These are phyloP conservation scores for Plectus sambesii DNA, from an alignment of 1,140 invertebrate genomes.

Conservation along the genomic window DNA sequence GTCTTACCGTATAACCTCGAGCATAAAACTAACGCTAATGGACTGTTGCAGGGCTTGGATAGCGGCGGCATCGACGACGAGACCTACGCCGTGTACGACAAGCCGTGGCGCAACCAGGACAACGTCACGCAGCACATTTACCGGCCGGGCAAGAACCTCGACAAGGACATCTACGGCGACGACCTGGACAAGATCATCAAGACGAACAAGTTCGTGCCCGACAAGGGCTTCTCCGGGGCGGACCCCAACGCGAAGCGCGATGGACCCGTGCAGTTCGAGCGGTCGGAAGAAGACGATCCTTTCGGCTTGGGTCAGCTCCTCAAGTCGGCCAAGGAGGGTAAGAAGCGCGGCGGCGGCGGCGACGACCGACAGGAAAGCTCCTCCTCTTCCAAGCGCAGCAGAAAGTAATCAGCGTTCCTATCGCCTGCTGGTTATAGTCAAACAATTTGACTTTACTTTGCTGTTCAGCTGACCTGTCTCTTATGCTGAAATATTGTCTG, in stretches of 20 bases:
- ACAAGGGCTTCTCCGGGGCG: conserved; percentile 86
- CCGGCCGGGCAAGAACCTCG: conserved; percentile 65
- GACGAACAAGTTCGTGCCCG: conserved; percentile 83
- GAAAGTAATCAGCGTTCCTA: too few relatives aligned
- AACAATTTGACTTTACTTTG: too few relatives aligned
- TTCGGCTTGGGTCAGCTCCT: conserved; percentile 96
- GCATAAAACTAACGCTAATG: conserved; percentile 16
- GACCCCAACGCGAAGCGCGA: conserved; percentile 61
- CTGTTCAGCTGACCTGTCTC: too few relatives aligned
- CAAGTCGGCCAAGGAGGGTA: conserved; percentile 75
- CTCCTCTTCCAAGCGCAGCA: too few relatives aligned
- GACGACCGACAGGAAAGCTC: too few relatives aligned
- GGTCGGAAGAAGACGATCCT: conserved; percentile 71
- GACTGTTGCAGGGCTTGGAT: conserved; percentile 82
- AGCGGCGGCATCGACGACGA: conserved; percentile 95
- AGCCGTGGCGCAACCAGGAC: conserved; percentile 59
- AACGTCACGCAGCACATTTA: conserved; percentile 78
- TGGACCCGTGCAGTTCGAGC: conserved; percentile 91
- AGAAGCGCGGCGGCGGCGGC: conserved; percentile 40
- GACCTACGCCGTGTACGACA: conserved; percentile 93
- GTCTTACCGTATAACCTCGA: not conserved
- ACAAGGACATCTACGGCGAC: conserved; percentile 78
- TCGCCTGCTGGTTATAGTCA: too few relatives aligned
- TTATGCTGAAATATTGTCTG: too few relatives aligned
- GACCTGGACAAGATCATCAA: conserved; percentile 74